phyloP scores from a whole-genome alignment of 2,797 vertebrate genomes.

The Hydrophis major region DNA sequence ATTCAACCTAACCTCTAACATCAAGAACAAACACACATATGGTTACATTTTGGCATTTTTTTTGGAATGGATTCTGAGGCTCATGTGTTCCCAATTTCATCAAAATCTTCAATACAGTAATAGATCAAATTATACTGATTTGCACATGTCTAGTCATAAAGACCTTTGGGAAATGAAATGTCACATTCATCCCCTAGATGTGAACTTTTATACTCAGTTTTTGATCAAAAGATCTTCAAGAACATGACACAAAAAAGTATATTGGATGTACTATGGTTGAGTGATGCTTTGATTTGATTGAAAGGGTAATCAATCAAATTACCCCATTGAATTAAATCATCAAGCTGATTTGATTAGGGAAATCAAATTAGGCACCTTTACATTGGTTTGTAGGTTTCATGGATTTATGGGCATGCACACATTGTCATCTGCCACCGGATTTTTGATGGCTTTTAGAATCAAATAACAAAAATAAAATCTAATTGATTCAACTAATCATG shows the following conservation, averaged over 20 bases:
- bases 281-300: not conserved
- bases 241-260: not conserved
- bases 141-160: not conserved
- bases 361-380: not conserved
- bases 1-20: not conserved
- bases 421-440: not conserved
- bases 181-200: not conserved
- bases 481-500: not conserved
- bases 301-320: not conserved
- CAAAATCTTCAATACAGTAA: not conserved
- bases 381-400: not conserved
- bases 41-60: too few species aligned
- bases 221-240: not conserved
- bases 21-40: not conserved
- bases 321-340: not conserved
- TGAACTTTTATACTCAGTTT: not conserved
- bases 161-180: not conserved
- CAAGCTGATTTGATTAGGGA: not conserved
- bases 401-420: not conserved
- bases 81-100: not conserved
- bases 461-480: not conserved
- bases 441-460: not conserved
- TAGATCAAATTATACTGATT: not conserved
- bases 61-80: not conserved
- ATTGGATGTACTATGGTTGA: not conserved